Percentiles rank a stretch among this genome's conserved stretches.
These are phyloP conservation scores for Pica pica DNA, from an alignment of 2,113 vertebrate species.

Conservation along the genomic window DNA sequence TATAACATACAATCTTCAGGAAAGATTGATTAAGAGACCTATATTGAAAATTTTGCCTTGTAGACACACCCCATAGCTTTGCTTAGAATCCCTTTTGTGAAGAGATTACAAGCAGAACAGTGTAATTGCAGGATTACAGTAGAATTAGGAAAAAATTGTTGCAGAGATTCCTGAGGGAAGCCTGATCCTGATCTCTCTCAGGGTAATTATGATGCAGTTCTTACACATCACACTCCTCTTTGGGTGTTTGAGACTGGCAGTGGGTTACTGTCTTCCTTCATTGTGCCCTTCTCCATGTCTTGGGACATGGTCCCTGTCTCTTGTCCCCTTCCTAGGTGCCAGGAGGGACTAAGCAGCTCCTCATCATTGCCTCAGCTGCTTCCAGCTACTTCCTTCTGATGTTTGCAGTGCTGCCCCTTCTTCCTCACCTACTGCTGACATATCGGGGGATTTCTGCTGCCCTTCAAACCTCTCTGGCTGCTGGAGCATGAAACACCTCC, in stretches of 20 bases:
- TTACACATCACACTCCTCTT: fast-evolving
- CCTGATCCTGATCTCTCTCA: background rate
- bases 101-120: background rate
- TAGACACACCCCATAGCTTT: background rate
- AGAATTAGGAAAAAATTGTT: background rate
- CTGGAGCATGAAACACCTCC: background rate
- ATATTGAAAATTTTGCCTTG: background rate
- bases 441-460: conserved; percentile 13
- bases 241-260: background rate
- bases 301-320: background rate
- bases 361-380: background rate
- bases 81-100: background rate
- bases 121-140: background rate
- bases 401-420: background rate
- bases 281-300: background rate
- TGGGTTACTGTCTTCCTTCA: fast-evolving
- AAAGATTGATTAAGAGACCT: background rate
- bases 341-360: background rate
- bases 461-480: background rate
- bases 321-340: background rate
- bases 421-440: background rate
- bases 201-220: background rate
- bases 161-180: background rate
- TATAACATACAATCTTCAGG: background rate
- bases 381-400: background rate